phyloP scores from a whole-genome alignment of 1,140 invertebrate species.

The Drosophila arizonae region DNA sequence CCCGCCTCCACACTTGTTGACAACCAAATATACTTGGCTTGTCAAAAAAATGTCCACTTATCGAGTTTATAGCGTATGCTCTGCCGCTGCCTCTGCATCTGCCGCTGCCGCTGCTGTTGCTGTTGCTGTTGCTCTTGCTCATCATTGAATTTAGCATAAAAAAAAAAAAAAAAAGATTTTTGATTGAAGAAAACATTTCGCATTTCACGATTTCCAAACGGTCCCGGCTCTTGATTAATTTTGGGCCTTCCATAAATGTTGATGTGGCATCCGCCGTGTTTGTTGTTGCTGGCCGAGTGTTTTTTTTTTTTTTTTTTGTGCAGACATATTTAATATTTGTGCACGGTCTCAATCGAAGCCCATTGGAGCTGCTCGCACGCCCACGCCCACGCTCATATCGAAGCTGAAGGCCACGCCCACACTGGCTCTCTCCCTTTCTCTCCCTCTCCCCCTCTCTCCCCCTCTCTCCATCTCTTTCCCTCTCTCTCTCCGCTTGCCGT shows the following conservation, averaged over 20 bases:
- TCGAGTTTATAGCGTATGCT: too few species aligned
- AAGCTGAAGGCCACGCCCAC: constrained; percentile 4
- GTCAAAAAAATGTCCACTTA: background rate
- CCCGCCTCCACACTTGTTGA: background rate
- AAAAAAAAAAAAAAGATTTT: background rate
- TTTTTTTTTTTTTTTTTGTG: background rate
- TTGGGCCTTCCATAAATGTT: background rate
- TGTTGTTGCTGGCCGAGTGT: too few species aligned
- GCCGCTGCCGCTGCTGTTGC: too few species aligned
- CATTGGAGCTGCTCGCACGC: background rate
- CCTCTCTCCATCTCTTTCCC: too few species aligned
- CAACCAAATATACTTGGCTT: background rate
- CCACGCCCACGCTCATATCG: background rate
- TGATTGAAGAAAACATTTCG: background rate
- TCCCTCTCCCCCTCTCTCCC: too few species aligned
- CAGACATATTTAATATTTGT: constrained; percentile 36
- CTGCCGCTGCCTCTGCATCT: too few species aligned
- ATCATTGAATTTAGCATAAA: background rate
- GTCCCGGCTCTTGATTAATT: background rate
- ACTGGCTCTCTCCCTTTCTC: background rate
- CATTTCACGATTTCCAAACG: background rate
- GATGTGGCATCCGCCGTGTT: too few species aligned
- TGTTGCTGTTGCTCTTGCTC: too few species aligned
- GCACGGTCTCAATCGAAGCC: constrained; percentile 31
- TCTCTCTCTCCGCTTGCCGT: background rate